phyloP scores from a whole-genome alignment of 1,140 invertebrate genomes.

The Ceratosolen solmsi region DNA sequence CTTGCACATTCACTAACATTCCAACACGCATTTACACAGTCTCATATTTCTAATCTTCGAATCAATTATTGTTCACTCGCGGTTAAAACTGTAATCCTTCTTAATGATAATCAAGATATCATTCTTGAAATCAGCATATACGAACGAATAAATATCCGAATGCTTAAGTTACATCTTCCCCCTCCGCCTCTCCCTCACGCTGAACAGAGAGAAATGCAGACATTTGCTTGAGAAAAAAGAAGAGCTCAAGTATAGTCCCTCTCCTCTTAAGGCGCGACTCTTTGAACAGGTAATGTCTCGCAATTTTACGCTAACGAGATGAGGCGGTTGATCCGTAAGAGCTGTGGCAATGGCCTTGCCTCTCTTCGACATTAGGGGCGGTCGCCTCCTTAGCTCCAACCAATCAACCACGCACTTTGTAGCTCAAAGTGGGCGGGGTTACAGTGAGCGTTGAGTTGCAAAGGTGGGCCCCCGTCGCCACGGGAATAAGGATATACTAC shows the following conservation, averaged over 20 bases:
- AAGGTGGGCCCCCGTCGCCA: not conserved
- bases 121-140: too few species aligned
- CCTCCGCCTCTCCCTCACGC: too few species aligned
- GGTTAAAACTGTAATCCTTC: too few species aligned
- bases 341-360: conserved; percentile 55
- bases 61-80: too few species aligned
- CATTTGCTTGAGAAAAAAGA: not conserved
- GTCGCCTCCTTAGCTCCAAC: conserved; percentile 59
- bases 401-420: conserved; percentile 56
- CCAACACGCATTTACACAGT: too few species aligned
- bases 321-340: conserved; percentile 37
- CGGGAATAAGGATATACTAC: not conserved
- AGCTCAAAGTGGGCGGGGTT: conserved; percentile 45
- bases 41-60: too few species aligned
- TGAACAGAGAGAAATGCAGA: too few species aligned
- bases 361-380: conserved; percentile 47
- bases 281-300: conserved; percentile 42
- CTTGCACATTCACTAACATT: too few species aligned
- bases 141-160: too few species aligned
- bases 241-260: not conserved
- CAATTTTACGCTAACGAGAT: conserved; percentile 49
- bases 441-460: not conserved
- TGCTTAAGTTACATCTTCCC: too few species aligned
- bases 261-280: not conserved
- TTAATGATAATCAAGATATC: too few species aligned